These are phyloP conservation scores for Rutilus rutilus DNA, from an alignment of 2,113 vertebrate genomes.

Conservation along the genomic window DNA sequence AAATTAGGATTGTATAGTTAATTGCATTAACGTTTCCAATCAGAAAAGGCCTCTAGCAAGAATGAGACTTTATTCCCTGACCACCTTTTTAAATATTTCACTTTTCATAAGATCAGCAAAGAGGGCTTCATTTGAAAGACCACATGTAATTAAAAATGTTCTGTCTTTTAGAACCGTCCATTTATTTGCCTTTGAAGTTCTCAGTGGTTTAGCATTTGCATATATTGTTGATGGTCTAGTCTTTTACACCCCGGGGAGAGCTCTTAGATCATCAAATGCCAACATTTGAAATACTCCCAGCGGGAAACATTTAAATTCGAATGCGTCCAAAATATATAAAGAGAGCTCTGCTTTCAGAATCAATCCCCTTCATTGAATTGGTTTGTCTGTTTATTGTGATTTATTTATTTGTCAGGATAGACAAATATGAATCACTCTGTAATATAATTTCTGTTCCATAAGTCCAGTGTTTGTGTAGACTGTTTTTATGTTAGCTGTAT, in stretches of 20 bases:
- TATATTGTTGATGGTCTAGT: slow-evolving; percentile 33
- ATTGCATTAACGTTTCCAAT: slow-evolving; percentile 24
- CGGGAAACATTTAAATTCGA: slow-evolving; percentile 1
- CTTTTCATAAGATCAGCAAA: slow-evolving; percentile 11
- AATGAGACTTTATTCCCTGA: slow-evolving; percentile 19
- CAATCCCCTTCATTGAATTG: neutral
- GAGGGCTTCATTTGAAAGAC: slow-evolving; percentile 14
- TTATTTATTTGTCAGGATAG: neutral
- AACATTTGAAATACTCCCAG: slow-evolving; percentile 33
- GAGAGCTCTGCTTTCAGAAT: neutral
- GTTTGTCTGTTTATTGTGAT: slow-evolving; percentile 8
- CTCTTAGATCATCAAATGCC: slow-evolving; percentile 37
- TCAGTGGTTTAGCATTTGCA: slow-evolving; percentile 24
- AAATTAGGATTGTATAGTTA: slow-evolving; percentile 20
- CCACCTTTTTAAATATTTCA: slow-evolving; percentile 21
- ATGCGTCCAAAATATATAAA: neutral
- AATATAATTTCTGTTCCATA: neutral
- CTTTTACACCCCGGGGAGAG: slow-evolving; percentile 26
- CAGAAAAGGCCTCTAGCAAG: slow-evolving; percentile 1
- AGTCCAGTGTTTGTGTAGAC: neutral
- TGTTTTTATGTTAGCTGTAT: neutral
- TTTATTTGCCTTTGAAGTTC: slow-evolving; percentile 39
- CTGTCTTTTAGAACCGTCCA: neutral
- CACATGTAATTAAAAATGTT: slow-evolving; percentile 16
- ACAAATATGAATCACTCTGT: neutral